Base-by-base conservation (phyloP, 1,140 invertebrate species). In the Hylaeus volcanicus region DNA sequence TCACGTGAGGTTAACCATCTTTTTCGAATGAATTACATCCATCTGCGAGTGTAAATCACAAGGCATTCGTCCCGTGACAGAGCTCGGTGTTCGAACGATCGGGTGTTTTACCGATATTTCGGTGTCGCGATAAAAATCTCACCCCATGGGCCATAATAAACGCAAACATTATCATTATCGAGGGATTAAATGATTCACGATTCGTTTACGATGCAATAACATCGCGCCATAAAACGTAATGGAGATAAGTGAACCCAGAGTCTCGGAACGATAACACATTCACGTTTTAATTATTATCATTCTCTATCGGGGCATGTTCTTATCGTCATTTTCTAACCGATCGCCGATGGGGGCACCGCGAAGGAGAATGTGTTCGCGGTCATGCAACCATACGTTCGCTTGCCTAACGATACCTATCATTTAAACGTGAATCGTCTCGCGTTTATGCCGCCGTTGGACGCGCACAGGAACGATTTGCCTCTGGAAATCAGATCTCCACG, bases 361-460 rank as follows among this genome's bases (percentile, higher is more conserved):
- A 76, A 15, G 63, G 12, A 55, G 63, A 68, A 80, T 61, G 45
- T 51, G 48, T 43, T 58, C 65, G 58, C 41, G 56, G 60, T 61
- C 76, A 45, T 56, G 73, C 79, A 45, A 65, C 45, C 60, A 14
- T 58, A 26, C 53, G 63, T 58, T 53, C 12, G 55, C 60, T 64
- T 41, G 61, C 60, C 56, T 78, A 69, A 75, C 81, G 86, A 86
- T 82, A 78, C 73, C 74, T 79, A 87, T 88, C 81, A 70, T 87
- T 86, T 75, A 68, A 65, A 74, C 74, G 74, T 78, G 72, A 74
- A 88, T 86, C 78, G 69, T 82, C 45, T 61, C 37, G 69, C 84
- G 77, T 87, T 87, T 74, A 81, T 81, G 58, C 58, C 69, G 60
- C 53, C 55, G 12, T 70, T 56, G 73, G 43, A 83, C 63, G 56